Percentiles rank a stretch among this genome's conserved stretches.
These are phyloP conservation scores for Zapus hudsonius DNA, from an alignment of 2,113 vertebrate species.

Conservation along the genomic window DNA sequence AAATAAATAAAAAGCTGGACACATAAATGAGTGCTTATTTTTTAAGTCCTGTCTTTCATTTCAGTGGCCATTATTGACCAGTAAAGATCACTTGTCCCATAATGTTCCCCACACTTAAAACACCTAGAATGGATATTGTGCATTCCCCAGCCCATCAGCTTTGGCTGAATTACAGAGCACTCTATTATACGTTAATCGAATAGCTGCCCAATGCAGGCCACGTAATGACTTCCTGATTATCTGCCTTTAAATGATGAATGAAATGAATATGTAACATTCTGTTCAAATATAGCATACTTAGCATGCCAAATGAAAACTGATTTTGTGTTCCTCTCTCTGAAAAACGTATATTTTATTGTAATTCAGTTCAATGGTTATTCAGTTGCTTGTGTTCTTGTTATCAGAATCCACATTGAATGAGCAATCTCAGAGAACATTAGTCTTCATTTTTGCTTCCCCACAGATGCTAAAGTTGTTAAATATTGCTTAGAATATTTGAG, in stretches of 20 bases:
- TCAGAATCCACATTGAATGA: conserved; percentile 83
- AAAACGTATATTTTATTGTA: conserved; percentile 82
- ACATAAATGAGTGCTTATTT: neutral
- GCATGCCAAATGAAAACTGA: conserved; percentile 85
- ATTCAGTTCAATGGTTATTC: conserved; percentile 81
- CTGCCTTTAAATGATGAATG: conserved; percentile 99
- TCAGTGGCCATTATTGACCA: conserved; percentile 71
- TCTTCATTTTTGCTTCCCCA: conserved; percentile 84
- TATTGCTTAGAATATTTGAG: conserved; percentile 75
- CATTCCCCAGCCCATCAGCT: conserved; percentile 87
- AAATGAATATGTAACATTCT: conserved; percentile 96
- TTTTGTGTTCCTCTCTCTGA: conserved; percentile 83
- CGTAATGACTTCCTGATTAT: conserved; percentile 99
- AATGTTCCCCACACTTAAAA: conserved; percentile 75
- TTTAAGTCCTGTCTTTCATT: conserved; percentile 28
- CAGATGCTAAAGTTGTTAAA: conserved; percentile 85
- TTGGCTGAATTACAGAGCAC: conserved; percentile 90
- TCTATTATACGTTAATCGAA: conserved; percentile 98
- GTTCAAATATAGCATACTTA: conserved; percentile 85
- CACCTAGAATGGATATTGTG: conserved; percentile 82
- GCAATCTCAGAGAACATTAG: conserved; percentile 80
- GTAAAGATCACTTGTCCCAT: conserved; percentile 70
- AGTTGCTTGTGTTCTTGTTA: conserved; percentile 81
- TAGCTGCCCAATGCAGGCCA: conserved; percentile 96
- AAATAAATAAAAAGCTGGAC: neutral